These are phyloP conservation scores for Rambutsinella grinnellia DNA, from an alignment of 2,888 invertebrate species.

Conservation along the genomic window DNA sequence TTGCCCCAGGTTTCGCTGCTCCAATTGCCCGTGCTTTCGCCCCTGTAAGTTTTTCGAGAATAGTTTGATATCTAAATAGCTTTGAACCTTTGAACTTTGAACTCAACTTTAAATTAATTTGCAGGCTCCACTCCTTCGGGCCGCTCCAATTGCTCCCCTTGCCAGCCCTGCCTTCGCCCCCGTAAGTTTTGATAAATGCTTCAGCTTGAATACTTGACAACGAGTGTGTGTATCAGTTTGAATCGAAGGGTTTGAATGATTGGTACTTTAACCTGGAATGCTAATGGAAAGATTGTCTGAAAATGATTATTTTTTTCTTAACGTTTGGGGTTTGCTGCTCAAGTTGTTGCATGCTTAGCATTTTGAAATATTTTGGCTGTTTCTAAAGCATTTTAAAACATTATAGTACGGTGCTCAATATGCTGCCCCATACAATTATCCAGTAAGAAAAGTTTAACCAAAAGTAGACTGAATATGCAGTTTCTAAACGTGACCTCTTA, in stretches of 20 bases:
- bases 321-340: background rate
- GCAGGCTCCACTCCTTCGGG: slow-evolving; percentile 7
- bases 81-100: too few relatives aligned
- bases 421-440: slow-evolving; percentile 5
- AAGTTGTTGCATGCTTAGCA: background rate
- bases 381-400: too few relatives aligned
- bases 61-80: too few relatives aligned
- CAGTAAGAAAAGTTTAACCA: too few relatives aligned
- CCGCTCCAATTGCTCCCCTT: slow-evolving; percentile 2
- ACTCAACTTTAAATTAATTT: too few relatives aligned
- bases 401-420: too few relatives aligned
- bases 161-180: background rate
- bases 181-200: too few relatives aligned
- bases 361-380: background rate
- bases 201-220: too few relatives aligned
- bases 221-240: too few relatives aligned
- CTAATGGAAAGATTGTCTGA: background rate
- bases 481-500: background rate
- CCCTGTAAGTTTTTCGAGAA: background rate
- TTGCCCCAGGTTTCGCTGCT: slow-evolving; percentile 8
- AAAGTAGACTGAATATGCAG: too few relatives aligned
- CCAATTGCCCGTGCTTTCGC: background rate
- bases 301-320: background rate
- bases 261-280: background rate
- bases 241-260: background rate